phyloP scores from a whole-genome alignment of 2,888 invertebrate species.

The Athrips mouffetella region DNA sequence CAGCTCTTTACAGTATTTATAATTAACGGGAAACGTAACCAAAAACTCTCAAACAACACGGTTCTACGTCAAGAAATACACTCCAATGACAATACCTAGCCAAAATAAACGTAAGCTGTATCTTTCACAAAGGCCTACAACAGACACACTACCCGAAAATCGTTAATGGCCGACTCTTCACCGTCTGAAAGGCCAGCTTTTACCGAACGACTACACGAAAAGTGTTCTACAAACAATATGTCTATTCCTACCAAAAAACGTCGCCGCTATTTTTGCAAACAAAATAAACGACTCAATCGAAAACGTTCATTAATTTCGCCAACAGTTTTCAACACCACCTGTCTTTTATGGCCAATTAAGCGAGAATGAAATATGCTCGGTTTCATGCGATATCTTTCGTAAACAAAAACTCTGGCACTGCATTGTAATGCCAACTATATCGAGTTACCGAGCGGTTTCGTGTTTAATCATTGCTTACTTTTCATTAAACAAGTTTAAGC shows the following conservation, averaged over 20 bases:
- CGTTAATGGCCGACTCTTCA: not conserved
- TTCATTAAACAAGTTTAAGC: not conserved
- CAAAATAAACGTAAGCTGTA: no score
- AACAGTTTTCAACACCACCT: conserved; percentile 29
- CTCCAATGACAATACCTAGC: no score
- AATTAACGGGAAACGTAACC: no score
- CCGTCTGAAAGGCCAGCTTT: not conserved
- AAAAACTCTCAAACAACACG: no score
- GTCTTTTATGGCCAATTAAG: conserved; percentile 48
- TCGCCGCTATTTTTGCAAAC: conserved; percentile 2
- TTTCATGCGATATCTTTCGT: conserved; percentile 40
- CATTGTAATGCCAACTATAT: conserved; percentile 4
- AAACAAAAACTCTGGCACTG: conserved; percentile 31
- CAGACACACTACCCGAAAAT: not conserved
- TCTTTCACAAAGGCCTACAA: no score
- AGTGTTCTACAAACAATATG: conserved; percentile 3
- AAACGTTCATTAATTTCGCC: conserved; percentile 15
- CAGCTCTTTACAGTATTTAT: no score
- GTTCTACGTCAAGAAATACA: no score
- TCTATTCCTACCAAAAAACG: conserved; percentile 3
- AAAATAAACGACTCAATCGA: conserved; percentile 13
- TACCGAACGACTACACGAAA: not conserved
- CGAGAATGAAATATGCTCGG: conserved; percentile 40
- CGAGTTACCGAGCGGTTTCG: not conserved
- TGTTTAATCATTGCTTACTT: not conserved